A percentile compares a stretch with the other conserved stretches of the same genome.
Conservation (phyloP, 2,113 vertebrate genomes). For the Marcusenius ussheri region DNA sequence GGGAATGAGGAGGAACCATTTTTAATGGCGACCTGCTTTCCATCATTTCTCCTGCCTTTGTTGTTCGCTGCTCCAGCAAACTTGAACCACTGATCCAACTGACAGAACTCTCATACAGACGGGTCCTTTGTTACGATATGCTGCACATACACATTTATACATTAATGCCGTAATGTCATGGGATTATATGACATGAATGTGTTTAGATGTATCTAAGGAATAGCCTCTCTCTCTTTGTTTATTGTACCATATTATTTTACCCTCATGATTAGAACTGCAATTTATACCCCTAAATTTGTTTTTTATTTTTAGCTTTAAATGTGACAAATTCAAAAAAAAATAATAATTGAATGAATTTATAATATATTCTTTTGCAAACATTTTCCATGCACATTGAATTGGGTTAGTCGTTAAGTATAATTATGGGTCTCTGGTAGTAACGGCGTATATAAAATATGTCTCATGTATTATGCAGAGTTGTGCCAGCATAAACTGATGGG, state of each 20-base stretch:
- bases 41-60: slow-evolving; percentile 36
- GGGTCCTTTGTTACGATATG: neutral
- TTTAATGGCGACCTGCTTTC: slow-evolving; percentile 49
- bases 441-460: neutral
- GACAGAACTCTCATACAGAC: neutral
- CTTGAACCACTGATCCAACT: neutral
- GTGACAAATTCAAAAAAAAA: neutral
- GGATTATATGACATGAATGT: neutral
- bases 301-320: neutral
- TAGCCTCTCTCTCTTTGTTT: neutral
- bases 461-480: slow-evolving; percentile 5
- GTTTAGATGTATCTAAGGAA: neutral
- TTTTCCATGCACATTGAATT: neutral
- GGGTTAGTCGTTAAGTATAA: neutral
- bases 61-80: neutral
- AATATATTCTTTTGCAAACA: neutral
- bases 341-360: neutral
- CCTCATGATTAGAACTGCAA: neutral
- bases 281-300: neutral
- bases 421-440: neutral
- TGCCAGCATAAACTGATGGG: neutral
- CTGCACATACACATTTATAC: neutral
- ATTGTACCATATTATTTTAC: neutral
- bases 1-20: slow-evolving; percentile 51
- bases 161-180: neutral